Base-by-base conservation (phyloP, 2,797 vertebrate species). In the Pipistrellus nathusii region DNA sequence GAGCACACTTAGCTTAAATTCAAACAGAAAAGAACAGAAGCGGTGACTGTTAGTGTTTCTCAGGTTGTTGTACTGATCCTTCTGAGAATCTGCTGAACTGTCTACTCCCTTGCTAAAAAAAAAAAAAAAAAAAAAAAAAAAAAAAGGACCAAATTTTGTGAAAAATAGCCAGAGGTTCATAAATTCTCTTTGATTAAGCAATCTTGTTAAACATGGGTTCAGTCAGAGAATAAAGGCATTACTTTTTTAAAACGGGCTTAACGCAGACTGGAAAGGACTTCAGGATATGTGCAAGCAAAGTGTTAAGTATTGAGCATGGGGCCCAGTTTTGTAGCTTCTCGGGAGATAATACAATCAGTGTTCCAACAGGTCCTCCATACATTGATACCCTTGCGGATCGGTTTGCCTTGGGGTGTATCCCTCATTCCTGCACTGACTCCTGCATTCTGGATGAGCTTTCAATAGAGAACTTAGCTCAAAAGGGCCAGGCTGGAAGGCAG, bases 161-260 rank as follows among this genome's bases (percentile, higher is more conserved):
- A n/a, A 87, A 44, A 81, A 64, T 90, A 78, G 13, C 55, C 13
- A 93, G 44, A 76, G 5, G 30, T 35, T 90, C 48, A 73, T 72
- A 81, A 30, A 32, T 92, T 88, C 18, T 59, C 23, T 72, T 84
- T 82, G 77, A 30, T 93, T 88, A 81, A 92, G 55, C 78, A 77
- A 66, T 83, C 77, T 84, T 94, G 32, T 72, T 72, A 84, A 89
- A 55, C 13, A 21, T 78, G 10, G n/a, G 82, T 93, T 92, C 77
- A 92, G 55, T 84, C 53, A 35, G 21, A 85, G 11, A 57, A 69
- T 93, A 62, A 75, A 90, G 76, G 23, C 20, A 57, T 71, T 90
- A 41, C 35, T 85, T 72, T 46, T 82, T 21, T 25, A 68, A 91
- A 81, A 38, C 21, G 85, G 46, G 3, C 15, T 88, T 90, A 88